Evolutionary conservation across 2,797 vertebrate species (phyloP), one percentile per base, ranked within the genome.

Genomic region (Scarus forsteni): DNA sequence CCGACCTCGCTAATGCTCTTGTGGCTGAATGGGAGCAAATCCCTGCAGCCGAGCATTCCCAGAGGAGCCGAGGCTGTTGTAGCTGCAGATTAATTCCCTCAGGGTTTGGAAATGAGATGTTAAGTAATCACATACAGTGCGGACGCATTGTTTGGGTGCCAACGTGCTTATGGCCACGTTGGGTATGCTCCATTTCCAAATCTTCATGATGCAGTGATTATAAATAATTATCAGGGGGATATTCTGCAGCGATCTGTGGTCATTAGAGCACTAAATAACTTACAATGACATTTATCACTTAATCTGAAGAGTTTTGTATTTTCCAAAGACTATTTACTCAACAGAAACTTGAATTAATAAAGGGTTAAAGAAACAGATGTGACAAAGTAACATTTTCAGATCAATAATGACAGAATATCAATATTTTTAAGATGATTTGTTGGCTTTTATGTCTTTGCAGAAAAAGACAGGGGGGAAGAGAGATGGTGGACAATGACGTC

Each of bases 21-120:
- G 66, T 62, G 69, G 80, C 63, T 74, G 66, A 73, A 76, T 71
- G 75, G 68, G 72, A 67, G 75, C 52, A 65, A 79, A 76, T 76
- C 75, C 78, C 53, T 52, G 48, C 76, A 75, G 77, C 60, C 49
- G 12, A 35, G 48, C 39, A 40, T 57, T 57, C 44, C 55, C 27
- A 59, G 39, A 62, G n/a, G 64, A 61, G 57, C 10, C 16, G 34
- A 60, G 55, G 45, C 43, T 55, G 59, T 46, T 45, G 15, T 16
- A 55, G 51, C 56, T 18, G 73, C 70, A 57, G 42, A 77, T 77
- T 55, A 56, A 68, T 56, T 66, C 53, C 18, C 12, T 16, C 52
- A n/a, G 61, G 50, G 50, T 43, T 73, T 40, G 55, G 53, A 42
- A 69, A 75, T 62, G 13, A 66, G 49, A 70, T 57, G 55, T 77